These are phyloP conservation scores for Hepsetus odoe DNA, from an alignment of 2,113 vertebrate species.

Conservation along the genomic window DNA sequence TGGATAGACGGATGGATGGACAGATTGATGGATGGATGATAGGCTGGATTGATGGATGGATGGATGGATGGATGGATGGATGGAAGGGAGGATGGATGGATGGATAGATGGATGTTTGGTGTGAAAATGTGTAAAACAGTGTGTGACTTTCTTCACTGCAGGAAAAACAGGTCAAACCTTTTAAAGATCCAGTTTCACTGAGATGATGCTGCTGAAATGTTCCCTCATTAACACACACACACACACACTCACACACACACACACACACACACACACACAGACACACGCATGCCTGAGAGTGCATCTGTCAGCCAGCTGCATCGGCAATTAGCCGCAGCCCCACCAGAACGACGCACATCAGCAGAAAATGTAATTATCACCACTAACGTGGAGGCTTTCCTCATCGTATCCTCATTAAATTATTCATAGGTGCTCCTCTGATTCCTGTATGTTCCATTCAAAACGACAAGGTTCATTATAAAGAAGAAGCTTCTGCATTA, in stretches of 20 bases:
- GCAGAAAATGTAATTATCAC: constrained; percentile 50
- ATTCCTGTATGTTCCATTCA: constrained; percentile 37
- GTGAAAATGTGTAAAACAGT: no score
- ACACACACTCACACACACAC: no score
- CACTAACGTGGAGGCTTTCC: constrained; percentile 33
- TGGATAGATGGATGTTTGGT: no score
- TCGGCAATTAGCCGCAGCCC: constrained; percentile 47
- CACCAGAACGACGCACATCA: constrained; percentile 43
- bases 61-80: no score
- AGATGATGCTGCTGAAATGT: constrained; percentile 2
- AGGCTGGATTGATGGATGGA: no score
- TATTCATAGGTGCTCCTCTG: constrained; percentile 50
- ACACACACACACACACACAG: no score
- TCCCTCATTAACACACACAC: constrained; percentile 50
- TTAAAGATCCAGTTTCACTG: no score
- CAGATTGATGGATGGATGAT: no score
- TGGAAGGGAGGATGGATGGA: no score
- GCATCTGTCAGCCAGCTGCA: constrained; percentile 44
- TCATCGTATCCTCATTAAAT: constrained; percentile 48
- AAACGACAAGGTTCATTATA: constrained; percentile 38
- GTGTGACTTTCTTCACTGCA: not conserved
- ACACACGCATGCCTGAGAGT: constrained; percentile 9
- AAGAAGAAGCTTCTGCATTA: constrained; percentile 22
- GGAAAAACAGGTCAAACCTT: constrained; percentile 20
- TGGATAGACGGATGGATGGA: no score